Evolutionary conservation across 1,140 invertebrate species (phyloP).

Genomic region (Ptiloglossa arizonensis): DNA sequence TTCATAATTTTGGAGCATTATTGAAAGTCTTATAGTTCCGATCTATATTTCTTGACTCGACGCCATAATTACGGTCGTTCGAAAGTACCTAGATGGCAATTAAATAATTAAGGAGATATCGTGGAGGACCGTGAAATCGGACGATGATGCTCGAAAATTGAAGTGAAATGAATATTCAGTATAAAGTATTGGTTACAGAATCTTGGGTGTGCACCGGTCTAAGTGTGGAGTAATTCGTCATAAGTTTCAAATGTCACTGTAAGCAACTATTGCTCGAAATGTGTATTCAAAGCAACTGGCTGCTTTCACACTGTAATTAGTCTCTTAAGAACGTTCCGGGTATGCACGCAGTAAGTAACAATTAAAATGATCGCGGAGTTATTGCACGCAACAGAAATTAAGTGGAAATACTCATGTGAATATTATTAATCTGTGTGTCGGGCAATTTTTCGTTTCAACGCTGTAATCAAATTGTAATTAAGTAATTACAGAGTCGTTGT

Average conservation of each 20-base stretch:
- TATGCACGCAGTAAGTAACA: background rate
- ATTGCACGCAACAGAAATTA: background rate
- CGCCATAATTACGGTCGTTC: too few relatives aligned
- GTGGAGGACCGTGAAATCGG: background rate
- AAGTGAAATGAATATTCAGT: background rate
- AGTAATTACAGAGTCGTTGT: background rate
- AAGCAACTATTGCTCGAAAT: background rate
- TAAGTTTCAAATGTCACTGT: background rate
- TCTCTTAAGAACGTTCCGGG: background rate
- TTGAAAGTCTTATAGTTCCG: too few relatives aligned
- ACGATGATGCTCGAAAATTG: background rate
- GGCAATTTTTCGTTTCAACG: background rate
- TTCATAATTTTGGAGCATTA: too few relatives aligned
- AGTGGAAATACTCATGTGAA: background rate
- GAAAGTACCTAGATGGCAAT: too few relatives aligned
- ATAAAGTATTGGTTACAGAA: background rate
- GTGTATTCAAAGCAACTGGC: background rate
- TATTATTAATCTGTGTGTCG: conserved; percentile 4
- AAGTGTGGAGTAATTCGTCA: background rate
- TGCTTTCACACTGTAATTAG: conserved; percentile 6
- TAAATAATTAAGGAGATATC: background rate
- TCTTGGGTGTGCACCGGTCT: too few relatives aligned
- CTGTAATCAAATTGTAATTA: background rate
- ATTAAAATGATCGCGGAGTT: conserved; percentile 16
- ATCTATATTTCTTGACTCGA: too few relatives aligned